A percentile compares a stretch with the other conserved stretches of the same genome.
Evolutionary conservation across 2,797 vertebrate genomes (phyloP).

Genomic region (Mus spretus): DNA sequence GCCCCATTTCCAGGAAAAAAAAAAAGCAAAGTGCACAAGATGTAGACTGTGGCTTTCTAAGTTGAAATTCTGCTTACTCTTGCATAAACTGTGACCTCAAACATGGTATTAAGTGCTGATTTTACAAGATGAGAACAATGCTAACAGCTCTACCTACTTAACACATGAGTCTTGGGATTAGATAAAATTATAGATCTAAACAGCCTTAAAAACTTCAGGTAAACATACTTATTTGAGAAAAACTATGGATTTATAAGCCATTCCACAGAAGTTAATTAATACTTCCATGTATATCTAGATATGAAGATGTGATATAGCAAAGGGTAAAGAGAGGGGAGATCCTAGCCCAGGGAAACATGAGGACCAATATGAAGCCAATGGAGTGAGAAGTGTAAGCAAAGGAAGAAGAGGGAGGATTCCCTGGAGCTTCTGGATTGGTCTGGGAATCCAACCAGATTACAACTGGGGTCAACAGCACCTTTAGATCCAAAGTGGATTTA

Average conservation of each 20-base stretch:
- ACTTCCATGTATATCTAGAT: neutral
- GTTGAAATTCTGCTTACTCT: constrained; percentile 22
- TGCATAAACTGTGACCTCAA: constrained; percentile 51
- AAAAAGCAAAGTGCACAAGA: neutral
- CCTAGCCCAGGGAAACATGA: neutral
- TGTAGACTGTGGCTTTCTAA: constrained; percentile 39
- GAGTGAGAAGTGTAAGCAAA: neutral
- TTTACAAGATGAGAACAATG: constrained; percentile 51
- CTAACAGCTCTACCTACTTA: neutral
- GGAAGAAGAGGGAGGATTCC: neutral
- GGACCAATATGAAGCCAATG: neutral
- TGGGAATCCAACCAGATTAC: neutral
- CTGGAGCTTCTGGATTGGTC: neutral
- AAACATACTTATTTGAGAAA: constrained; percentile 32
- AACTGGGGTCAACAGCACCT: neutral
- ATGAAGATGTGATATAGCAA: neutral
- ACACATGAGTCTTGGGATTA: neutral
- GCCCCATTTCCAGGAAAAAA: constrained; percentile 30
- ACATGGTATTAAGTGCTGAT: neutral
- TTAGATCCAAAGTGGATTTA: neutral
- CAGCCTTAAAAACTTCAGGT: neutral
- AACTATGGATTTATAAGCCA: neutral
- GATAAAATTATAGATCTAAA: constrained; percentile 1
- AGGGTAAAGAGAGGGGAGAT: neutral
- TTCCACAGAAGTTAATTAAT: neutral